Conservation (phyloP, 2,797 vertebrate genomes). For the Lithobates pipiens region DNA sequence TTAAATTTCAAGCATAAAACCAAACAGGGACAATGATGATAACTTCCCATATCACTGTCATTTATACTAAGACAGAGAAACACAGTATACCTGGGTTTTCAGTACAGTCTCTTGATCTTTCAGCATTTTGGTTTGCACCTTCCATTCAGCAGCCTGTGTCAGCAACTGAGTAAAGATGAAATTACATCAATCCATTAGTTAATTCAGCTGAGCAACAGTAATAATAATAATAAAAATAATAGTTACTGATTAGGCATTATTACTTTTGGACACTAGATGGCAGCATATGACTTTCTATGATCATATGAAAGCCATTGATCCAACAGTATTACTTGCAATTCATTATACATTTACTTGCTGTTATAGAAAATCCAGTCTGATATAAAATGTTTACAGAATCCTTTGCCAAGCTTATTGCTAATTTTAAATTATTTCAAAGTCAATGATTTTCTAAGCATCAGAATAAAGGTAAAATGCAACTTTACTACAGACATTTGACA, state of each 20-base stretch:
- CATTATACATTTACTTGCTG: not conserved
- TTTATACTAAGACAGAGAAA: not conserved
- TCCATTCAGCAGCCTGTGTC: conserved; percentile 96
- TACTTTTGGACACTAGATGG: conserved; percentile 57
- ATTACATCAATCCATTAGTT: not conserved
- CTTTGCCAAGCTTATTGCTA: not conserved
- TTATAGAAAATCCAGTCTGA: not conserved
- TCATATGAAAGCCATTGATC: no score
- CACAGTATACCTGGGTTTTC: conserved; percentile 88
- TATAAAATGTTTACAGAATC: not conserved
- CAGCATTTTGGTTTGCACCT: conserved; percentile 91
- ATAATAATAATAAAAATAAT: no score
- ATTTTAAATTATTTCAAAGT: not conserved
- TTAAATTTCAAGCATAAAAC: no score
- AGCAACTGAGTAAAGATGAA: conserved; percentile 83
- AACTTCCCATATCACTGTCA: not conserved
- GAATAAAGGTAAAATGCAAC: not conserved
- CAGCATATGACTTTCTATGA: conserved; percentile 7
- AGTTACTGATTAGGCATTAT: not conserved
- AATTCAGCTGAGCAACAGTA: not conserved
- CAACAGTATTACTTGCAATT: not conserved
- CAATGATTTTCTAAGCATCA: not conserved
- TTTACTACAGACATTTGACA: no score
- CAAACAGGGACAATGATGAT: no score
- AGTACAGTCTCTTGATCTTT: conserved; percentile 92